These are phyloP conservation scores for Andrena hattorfiana DNA, from an alignment of 2,888 invertebrate species.

Conservation along the genomic window DNA sequence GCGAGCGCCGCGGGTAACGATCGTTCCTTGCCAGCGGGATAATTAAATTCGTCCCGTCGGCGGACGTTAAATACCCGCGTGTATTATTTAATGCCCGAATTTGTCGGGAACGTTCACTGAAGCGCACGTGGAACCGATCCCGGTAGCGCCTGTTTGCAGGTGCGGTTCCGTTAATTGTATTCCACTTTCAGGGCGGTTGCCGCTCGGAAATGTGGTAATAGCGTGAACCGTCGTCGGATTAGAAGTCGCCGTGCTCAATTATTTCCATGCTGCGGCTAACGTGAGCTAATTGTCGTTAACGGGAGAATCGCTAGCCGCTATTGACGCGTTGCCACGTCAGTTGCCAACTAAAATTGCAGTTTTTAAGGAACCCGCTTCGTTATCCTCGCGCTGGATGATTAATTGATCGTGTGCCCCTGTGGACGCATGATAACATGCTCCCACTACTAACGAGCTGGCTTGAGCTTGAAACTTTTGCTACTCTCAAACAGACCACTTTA, in stretches of 20 bases:
- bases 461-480: not conserved
- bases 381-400: conserved; percentile 18
- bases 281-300: conserved; percentile 62
- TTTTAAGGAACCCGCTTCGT: conserved; percentile 43
- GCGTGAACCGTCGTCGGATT: conserved; percentile 50
- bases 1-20: not conserved
- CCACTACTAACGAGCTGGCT: not conserved
- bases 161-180: conserved; percentile 55
- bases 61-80: conserved; percentile 27
- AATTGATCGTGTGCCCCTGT: not conserved
- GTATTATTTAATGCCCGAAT: conserved; percentile 49
- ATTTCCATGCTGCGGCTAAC: conserved; percentile 62
- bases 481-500: not conserved
- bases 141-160: conserved; percentile 20
- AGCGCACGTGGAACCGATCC: conserved; percentile 13
- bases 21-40: conserved; percentile 9
- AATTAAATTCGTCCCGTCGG: conserved; percentile 36
- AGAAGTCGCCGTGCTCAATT: conserved; percentile 62
- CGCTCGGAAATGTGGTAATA: conserved; percentile 43
- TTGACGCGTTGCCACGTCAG: conserved; percentile 39
- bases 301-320: conserved; percentile 40
- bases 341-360: conserved; percentile 20
- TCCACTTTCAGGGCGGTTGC: conserved; percentile 44
- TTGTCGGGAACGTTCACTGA: conserved; percentile 17
- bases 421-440: not conserved